phyloP scores from a whole-genome alignment of 1,140 invertebrate genomes.

The Drosophila nikananu region DNA sequence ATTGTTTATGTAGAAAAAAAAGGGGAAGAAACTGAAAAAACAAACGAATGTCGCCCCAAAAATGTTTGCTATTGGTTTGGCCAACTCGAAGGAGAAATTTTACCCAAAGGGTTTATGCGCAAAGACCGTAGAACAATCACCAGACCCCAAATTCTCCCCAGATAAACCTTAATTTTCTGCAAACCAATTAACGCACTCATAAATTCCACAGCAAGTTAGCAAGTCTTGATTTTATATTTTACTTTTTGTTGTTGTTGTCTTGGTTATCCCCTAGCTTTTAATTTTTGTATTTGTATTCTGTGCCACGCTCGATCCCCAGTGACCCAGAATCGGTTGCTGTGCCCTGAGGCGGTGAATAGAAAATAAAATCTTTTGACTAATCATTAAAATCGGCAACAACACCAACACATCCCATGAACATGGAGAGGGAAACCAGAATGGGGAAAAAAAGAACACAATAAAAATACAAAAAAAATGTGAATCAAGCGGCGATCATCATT shows the following conservation, averaged over 20 bases:
- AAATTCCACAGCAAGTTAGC: constrained; percentile 23
- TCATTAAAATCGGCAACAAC: constrained; percentile 34
- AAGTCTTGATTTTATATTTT: background rate
- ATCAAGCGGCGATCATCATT: constrained; percentile 16
- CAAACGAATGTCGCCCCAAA: constrained; percentile 2
- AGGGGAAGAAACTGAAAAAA: too few relatives aligned
- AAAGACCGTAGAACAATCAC: background rate
- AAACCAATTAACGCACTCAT: constrained; percentile 16
- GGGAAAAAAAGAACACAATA: background rate
- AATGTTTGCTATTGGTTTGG: constrained; percentile 4
- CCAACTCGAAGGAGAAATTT: background rate
- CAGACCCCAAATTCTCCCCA: background rate
- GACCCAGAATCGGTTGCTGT: constrained; percentile 46
- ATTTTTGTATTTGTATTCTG: background rate
- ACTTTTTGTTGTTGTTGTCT: background rate
- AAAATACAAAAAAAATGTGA: constrained; percentile 5
- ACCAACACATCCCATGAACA: background rate
- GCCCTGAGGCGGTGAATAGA: constrained; percentile 22
- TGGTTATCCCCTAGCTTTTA: background rate
- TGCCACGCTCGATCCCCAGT: constrained; percentile 37
- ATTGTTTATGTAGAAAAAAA: constrained; percentile 25
- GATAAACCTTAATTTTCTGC: background rate
- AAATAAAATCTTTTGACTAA: constrained; percentile 42
- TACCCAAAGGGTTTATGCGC: background rate
- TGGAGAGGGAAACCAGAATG: constrained; percentile 6